Evolutionary conservation across 2,888 invertebrate species (phyloP).

Genomic region (Phyllotreta striolata): DNA sequence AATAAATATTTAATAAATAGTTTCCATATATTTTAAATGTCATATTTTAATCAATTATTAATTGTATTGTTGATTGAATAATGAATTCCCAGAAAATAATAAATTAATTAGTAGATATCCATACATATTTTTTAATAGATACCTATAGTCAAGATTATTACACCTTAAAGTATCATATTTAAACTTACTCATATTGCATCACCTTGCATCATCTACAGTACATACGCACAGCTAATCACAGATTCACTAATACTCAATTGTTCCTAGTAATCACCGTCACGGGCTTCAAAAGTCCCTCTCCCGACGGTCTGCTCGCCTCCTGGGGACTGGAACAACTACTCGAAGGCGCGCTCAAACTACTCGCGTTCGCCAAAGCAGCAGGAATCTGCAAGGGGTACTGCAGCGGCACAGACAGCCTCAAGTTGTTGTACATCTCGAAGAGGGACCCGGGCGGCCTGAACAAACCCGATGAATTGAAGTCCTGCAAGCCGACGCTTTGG

Average conservation of each 20-base stretch:
- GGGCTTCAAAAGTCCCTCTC: slow-evolving; percentile 57
- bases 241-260: slow-evolving; percentile 31
- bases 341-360: slow-evolving; percentile 30
- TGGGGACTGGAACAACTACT: slow-evolving; percentile 41
- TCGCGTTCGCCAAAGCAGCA: slow-evolving; percentile 32
- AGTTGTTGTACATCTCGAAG: slow-evolving; percentile 52
- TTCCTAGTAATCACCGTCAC: slow-evolving; percentile 58
- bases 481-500: slow-evolving; percentile 35
- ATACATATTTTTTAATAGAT: background rate
- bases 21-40: too few species aligned
- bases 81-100: too few species aligned
- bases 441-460: slow-evolving; percentile 48
- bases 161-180: background rate
- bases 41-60: too few species aligned
- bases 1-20: too few species aligned
- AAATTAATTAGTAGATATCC: too few species aligned
- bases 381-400: slow-evolving; percentile 52
- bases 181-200: background rate
- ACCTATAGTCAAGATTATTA: too few species aligned
- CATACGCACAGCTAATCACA: slow-evolving; percentile 9
- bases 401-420: slow-evolving; percentile 48
- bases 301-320: slow-evolving; percentile 35
- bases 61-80: too few species aligned
- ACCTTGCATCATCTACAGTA: slow-evolving; percentile 7
- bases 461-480: slow-evolving; percentile 36